Evolutionary conservation across 2,797 vertebrate genomes (phyloP), one percentile per base, ranked within the genome.

Genomic region (Trematomus bernacchii): DNA sequence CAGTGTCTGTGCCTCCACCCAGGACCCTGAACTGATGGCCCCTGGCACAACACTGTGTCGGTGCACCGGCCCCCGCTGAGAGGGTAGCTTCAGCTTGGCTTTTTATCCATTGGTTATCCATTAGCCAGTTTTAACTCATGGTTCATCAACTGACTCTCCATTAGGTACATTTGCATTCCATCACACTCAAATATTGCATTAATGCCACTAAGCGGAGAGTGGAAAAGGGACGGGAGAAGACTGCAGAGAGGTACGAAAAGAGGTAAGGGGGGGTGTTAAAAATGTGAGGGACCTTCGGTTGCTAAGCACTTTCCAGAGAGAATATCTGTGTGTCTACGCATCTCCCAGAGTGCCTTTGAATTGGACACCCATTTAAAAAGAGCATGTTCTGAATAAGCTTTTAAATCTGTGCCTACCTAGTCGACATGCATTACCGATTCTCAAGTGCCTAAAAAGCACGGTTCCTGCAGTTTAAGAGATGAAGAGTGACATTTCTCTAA

Each of bases 131-230:
- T 85, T 71, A 87, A 87, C 74, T 86, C 71, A 19, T 70, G 84
- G 81, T 78, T 85, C 76, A 85, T 86, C 83, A 79, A 78, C 72
- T 86, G 85, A 89, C 79, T 76, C 79, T 83, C 86, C 90, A 90
- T 91, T 89, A 89, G 33, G 8, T 72, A 83, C 77, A 91, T 91
- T 87, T 88, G 85, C 90, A 92, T 94, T 92, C 79, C 87, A 90
- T 84, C 83, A 83, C 47, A 65, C 73, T 84, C 55, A 73, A 82
- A 85, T 85, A 44, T 79, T 80, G 43, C 84, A 83, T 83, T 68
- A 85, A 89, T 55, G 71, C 42, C 61, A 80, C 71, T 50, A 75
- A 73, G 61, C 72, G 48, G 57, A 84, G 80, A 37, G 6, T 54
- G 59, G 75, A 60, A 27, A 78, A 70, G 27, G 21, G 64, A 68